Evolutionary conservation across 2,888 invertebrate genomes (phyloP).

Genomic region (Lasioglossum pauxillum): DNA sequence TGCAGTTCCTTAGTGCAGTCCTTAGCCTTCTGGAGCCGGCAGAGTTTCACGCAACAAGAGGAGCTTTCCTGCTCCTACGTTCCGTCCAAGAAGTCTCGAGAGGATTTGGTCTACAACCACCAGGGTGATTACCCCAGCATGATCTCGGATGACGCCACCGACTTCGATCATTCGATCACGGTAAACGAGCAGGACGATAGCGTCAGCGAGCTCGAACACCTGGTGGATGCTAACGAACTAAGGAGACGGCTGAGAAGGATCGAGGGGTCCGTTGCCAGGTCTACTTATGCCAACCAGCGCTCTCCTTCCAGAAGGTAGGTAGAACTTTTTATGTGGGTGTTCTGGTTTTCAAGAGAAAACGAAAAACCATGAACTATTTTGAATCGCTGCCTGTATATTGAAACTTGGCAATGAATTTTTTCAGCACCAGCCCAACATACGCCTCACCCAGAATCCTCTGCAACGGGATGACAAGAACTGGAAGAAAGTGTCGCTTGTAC

Average conservation of each 20-base stretch:
- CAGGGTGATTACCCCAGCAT: slow-evolving; percentile 62
- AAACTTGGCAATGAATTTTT: not conserved
- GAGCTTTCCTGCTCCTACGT: slow-evolving; percentile 81
- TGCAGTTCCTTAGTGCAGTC: slow-evolving; percentile 61
- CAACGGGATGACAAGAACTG: slow-evolving; percentile 74
- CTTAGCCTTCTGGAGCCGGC: slow-evolving; percentile 66
- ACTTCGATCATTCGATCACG: slow-evolving; percentile 58
- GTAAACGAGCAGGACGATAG: slow-evolving; percentile 34
- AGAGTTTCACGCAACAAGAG: slow-evolving; percentile 70
- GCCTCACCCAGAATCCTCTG: slow-evolving; percentile 65
- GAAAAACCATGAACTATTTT: too few species aligned
- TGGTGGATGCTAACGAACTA: slow-evolving; percentile 69
- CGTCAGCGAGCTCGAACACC: slow-evolving; percentile 54
- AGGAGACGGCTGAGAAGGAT: slow-evolving; percentile 54
- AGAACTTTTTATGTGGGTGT: not conserved
- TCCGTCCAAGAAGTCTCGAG: slow-evolving; percentile 72
- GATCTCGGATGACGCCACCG: slow-evolving; percentile 69
- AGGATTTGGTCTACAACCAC: slow-evolving; percentile 70
- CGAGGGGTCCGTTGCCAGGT: slow-evolving; percentile 36
- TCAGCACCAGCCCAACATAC: slow-evolving; percentile 68
- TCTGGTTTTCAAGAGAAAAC: too few species aligned
- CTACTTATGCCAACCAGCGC: not conserved
- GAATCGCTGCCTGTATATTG: too few species aligned
- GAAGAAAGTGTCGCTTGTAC: slow-evolving; percentile 72
- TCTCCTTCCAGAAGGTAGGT: slow-evolving; percentile 71